Percentiles rank a stretch among this genome's conserved stretches.
phyloP scores from a whole-genome alignment of 2,888 invertebrate genomes.

The Caenorhabditis zanzibari region DNA sequence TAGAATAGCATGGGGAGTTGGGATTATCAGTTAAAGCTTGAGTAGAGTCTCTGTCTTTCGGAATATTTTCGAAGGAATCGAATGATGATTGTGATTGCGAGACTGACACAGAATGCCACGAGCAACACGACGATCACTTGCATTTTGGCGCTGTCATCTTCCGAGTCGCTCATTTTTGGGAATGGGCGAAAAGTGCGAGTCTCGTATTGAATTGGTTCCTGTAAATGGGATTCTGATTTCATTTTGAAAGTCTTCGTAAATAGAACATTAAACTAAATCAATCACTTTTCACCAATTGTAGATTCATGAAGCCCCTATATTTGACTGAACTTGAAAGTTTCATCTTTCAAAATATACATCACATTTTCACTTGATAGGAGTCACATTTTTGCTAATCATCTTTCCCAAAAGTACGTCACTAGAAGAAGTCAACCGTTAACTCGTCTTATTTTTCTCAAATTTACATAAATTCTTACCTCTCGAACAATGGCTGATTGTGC shows the following conservation, averaged over 20 bases:
- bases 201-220: slow-evolving; percentile 13
- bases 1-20: background rate
- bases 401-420: background rate
- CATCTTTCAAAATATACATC: too few relatives aligned
- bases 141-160: slow-evolving; percentile 49
- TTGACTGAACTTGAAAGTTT: too few relatives aligned
- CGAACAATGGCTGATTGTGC: background rate
- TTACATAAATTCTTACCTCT: slow-evolving; percentile 1
- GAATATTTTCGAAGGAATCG: slow-evolving; percentile 52
- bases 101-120: slow-evolving; percentile 55
- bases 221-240: background rate
- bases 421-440: background rate
- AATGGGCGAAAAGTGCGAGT: slow-evolving; percentile 40
- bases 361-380: too few relatives aligned
- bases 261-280: background rate
- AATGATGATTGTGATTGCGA: slow-evolving; percentile 50
- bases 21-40: slow-evolving; percentile 40
- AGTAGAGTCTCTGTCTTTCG: slow-evolving; percentile 46
- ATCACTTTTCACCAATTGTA: too few relatives aligned
- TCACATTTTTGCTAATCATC: background rate
- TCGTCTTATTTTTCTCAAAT: too few relatives aligned
- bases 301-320: too few relatives aligned
- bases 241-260: background rate
- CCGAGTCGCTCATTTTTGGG: slow-evolving; percentile 41
- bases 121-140: slow-evolving; percentile 53